Conservation (phyloP, 1,140 invertebrate genomes). For the Drosophila repleta region DNA sequence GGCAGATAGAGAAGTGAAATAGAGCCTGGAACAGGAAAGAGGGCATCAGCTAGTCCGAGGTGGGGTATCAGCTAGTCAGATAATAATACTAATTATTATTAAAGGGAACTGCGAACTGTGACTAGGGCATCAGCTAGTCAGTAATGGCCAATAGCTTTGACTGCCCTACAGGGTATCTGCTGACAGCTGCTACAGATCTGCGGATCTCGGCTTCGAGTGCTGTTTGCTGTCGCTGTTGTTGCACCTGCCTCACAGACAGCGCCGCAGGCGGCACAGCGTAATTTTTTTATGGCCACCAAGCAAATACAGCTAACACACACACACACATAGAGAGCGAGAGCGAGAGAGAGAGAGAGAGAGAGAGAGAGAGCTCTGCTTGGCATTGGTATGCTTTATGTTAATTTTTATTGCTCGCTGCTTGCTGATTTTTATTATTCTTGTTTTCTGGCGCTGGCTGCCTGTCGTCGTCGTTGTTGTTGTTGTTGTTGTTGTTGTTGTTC, state of each 20-base stretch:
- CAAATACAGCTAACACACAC: slow-evolving; percentile 6
- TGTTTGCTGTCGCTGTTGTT: slow-evolving; percentile 20
- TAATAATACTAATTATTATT: too few relatives aligned
- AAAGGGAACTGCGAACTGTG: too few relatives aligned
- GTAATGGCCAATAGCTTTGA: too few relatives aligned
- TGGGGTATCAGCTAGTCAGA: too few relatives aligned
- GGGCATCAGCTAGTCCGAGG: too few relatives aligned
- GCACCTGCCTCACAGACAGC: slow-evolving; percentile 35
- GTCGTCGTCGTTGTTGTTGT: too few relatives aligned
- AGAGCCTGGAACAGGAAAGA: too few relatives aligned
- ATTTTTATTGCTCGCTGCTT: slow-evolving; percentile 49
- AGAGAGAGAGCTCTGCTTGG: neutral
- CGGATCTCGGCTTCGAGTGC: slow-evolving; percentile 8
- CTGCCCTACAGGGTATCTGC: neutral
- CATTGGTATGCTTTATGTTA: slow-evolving; percentile 46
- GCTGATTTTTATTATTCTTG: slow-evolving; percentile 49
- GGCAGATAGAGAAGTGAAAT: too few relatives aligned
- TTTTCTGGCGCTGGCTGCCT: slow-evolving; percentile 1
- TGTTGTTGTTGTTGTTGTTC: slow-evolving; percentile 12
- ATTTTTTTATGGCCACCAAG: slow-evolving; percentile 37
- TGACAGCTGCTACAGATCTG: neutral
- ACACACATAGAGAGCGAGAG: neutral
- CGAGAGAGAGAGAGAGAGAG: neutral
- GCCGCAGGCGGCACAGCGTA: slow-evolving; percentile 26
- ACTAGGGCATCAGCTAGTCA: too few relatives aligned